Conservation (phyloP, 2,888 invertebrate species). For the Trichacis sp. region DNA sequence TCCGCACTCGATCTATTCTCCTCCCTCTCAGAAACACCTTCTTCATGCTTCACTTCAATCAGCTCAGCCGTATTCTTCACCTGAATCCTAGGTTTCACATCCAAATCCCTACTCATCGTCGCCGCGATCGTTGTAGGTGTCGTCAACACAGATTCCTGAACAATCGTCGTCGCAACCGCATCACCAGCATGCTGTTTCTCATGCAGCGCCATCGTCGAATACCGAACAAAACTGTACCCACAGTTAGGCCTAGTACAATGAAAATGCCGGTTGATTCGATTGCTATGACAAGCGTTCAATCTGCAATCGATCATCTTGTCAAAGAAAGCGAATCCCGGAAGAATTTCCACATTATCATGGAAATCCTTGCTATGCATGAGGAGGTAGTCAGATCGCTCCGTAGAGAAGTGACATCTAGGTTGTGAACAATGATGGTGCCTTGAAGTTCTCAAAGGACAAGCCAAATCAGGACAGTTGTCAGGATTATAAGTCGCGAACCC, state of each 20-base stretch:
- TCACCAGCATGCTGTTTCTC: conserved; percentile 75
- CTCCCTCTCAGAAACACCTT: conserved; percentile 38
- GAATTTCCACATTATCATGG: conserved; percentile 84
- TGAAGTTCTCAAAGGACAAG: conserved; percentile 77
- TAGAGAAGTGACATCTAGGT: conserved; percentile 84
- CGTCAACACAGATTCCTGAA: conserved; percentile 15
- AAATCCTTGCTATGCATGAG: conserved; percentile 88
- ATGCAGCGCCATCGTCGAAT: conserved; percentile 81
- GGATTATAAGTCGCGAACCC: conserved; percentile 64
- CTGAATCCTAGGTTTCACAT: conserved; percentile 63
- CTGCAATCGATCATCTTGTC: conserved; percentile 80
- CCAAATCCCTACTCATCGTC: conserved; percentile 49
- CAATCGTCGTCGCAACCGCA: background rate
- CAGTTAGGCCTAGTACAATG: conserved; percentile 81
- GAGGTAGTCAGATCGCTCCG: conserved; percentile 82
- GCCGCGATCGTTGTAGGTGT: conserved; percentile 12
- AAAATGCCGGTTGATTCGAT: conserved; percentile 80
- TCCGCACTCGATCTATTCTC: conserved; percentile 55
- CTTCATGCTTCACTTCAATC: conserved; percentile 60
- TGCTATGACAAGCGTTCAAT: conserved; percentile 76
- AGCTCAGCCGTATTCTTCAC: conserved; percentile 65
- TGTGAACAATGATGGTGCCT: conserved; percentile 90
- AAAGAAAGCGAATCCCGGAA: conserved; percentile 89
- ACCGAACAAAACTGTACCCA: conserved; percentile 80
- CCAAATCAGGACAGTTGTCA: conserved; percentile 78